Evolutionary conservation across 2,888 invertebrate species (phyloP), one percentile per base, ranked within the genome.

Genomic region (Lacanobia wlatinum): DNA sequence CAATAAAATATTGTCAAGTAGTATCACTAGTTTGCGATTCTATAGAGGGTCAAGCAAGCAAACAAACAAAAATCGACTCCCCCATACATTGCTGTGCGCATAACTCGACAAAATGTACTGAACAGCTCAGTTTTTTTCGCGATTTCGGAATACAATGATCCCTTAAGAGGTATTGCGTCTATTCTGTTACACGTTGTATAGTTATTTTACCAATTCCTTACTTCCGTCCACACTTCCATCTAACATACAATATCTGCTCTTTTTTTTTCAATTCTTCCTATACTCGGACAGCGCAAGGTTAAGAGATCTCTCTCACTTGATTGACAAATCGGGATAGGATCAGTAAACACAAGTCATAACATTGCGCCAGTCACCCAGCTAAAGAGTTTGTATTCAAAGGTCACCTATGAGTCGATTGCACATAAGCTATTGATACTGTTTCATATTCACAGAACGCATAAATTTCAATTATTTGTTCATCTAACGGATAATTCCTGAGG

Each of bases 371-470:
- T 48, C 23, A 21, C 28, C 40, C 16, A 76, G 28, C 21, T 38
- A 1, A 21, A 8, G 10, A 52, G 16, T 34, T 43, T 12, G 10
- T n/a, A 14, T 9, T 40, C 16, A 21, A 71, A 63, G 55, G 56
- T 66, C 43, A 43, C n/a, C 1, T 23, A 23, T 34, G 16, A 50
- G 21, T 34, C 34, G 16, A 23, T 67, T 65, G 14, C 18, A 34
- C 2, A 34, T 6, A 48, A 7, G 65, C 55, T 28, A 40, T 74
- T 12, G 48, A 50, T 23, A 65, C 23, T 75, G 48, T 75, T 53
- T 52, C 21, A 28, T 43, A 58, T n/a, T 55, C 23, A 56, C 8
- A n/a, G 16, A n/a, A 56, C 14, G 23, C 7, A 34, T 40, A 18
- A 8, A 64, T 14, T 73, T 46, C 1, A 34, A n/a, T 9, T 4